Percentiles rank a stretch among this genome's conserved stretches.
Conservation (phyloP, 1,140 invertebrate genomes). For the Yoshiicerus persimilis region DNA sequence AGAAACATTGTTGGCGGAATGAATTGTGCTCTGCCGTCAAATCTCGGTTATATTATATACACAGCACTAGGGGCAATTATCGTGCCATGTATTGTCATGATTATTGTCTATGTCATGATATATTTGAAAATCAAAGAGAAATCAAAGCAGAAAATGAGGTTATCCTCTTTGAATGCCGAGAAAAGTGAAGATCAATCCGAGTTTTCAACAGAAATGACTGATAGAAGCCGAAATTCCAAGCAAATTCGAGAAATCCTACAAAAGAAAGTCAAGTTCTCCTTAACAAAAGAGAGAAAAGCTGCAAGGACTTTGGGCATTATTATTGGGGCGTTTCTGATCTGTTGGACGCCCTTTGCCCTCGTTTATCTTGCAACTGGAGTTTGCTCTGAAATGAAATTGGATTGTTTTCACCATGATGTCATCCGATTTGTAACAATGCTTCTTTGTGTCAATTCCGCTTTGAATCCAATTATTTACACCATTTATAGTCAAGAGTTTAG, state of each 20-base stretch:
- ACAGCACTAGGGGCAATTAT: not conserved
- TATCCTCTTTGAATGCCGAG: not conserved
- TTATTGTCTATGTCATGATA: constrained; percentile 68
- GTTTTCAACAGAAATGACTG: not conserved
- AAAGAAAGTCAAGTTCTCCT: constrained; percentile 60
- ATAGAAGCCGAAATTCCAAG: not conserved
- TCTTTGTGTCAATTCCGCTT: constrained; percentile 94
- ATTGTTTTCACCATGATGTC: constrained; percentile 72
- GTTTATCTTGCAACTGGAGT: constrained; percentile 80
- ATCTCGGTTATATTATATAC: not conserved
- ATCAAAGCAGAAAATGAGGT: not conserved
- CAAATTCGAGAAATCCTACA: not conserved
- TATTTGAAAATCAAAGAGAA: too few species aligned
- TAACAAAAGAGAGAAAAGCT: constrained; percentile 86
- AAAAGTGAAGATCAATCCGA: not conserved
- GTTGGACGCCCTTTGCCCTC: constrained; percentile 94
- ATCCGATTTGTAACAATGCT: constrained; percentile 92
- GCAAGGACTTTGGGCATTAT: constrained; percentile 91
- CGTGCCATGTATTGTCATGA: not conserved
- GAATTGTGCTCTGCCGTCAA: not conserved
- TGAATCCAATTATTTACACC: constrained; percentile 96
- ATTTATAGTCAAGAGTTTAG: constrained; percentile 96
- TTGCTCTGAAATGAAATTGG: constrained; percentile 77
- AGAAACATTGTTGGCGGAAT: constrained; percentile 59
- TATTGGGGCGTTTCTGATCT: constrained; percentile 92